Base-by-base conservation (phyloP, 2,888 invertebrate species). In the Parelbella ahira region DNA sequence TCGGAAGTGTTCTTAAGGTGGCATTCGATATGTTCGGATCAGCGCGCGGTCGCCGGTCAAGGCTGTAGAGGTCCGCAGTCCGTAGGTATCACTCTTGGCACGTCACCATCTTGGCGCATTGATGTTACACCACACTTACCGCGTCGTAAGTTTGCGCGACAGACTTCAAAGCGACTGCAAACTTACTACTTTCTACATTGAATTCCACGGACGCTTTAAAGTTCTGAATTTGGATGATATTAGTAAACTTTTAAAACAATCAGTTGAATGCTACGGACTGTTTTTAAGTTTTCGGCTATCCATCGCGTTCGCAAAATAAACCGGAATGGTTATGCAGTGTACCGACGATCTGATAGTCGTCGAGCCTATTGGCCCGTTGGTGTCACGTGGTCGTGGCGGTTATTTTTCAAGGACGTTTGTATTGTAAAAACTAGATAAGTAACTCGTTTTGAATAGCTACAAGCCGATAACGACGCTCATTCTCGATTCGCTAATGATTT, bases 351-450 rank as follows among this genome's bases (percentile, higher is more conserved):
- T n/a, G n/a, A n/a, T n/a, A n/a, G n/a, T n/a, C n/a, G n/a, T n/a
- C n/a, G n/a, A n/a, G n/a, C n/a, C n/a, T n/a, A n/a, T n/a, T n/a
- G n/a, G n/a, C n/a, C n/a, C n/a, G n/a, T 70, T 75, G 68, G 60
- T 43, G 42, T 65, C 68, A 71, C 68, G 66, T 65, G 68, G 53
- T 46, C 3, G 4, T 20, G 39, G 30, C 39, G 39, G 83, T 84
- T 84, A 82, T 71, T 68, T 81, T 75, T 84, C 82, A 76, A 84
- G 82, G 82, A 78, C 82, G 63, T 55, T 54, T 48, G 47, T 48
- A 53, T 53, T 56, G 51, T 59, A 79, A 81, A 81, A 82, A 82
- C 75, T 64, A 63, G 73, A 65, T 59, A 54, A 46, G 51, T 57
- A 69, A 82, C 80, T 69, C 49, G 75, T 80, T 82, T 59, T 56